A percentile compares a stretch with the other conserved stretches of the same genome.
These are phyloP conservation scores for Tolypeutes matacus DNA, from an alignment of 2,797 vertebrate species.

Conservation along the genomic window DNA sequence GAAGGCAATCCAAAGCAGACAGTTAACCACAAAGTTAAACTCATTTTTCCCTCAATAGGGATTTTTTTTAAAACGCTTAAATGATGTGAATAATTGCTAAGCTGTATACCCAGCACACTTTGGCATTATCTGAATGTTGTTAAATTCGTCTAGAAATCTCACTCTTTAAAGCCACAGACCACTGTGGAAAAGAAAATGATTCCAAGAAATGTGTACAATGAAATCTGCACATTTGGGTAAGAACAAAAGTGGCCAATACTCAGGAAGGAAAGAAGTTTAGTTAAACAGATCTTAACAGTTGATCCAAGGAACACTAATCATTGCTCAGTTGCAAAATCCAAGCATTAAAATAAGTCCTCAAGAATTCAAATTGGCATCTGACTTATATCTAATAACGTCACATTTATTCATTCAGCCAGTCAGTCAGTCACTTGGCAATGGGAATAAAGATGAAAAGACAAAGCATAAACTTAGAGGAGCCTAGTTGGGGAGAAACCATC, in stretches of 20 bases:
- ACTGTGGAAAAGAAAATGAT: neutral
- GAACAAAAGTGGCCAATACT: slow-evolving; percentile 9
- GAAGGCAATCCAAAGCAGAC: neutral
- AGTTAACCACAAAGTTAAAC: neutral
- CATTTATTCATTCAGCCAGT: neutral
- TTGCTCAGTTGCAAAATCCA: slow-evolving; percentile 5
- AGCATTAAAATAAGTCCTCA: slow-evolving; percentile 33
- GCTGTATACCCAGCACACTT: neutral
- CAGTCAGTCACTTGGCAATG: neutral
- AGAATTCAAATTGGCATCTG: neutral
- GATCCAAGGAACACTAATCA: neutral
- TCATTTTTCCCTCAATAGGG: neutral
- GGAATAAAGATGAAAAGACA: neutral
- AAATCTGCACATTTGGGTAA: neutral
- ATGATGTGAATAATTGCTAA: slow-evolving; percentile 39
- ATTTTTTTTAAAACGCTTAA: neutral
- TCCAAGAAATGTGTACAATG: slow-evolving; percentile 46
- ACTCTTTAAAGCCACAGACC: slow-evolving; percentile 43
- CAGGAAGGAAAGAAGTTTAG: slow-evolving; percentile 44
- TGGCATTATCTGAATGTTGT: neutral
- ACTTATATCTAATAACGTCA: neutral
- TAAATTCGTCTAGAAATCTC: slow-evolving; percentile 45
- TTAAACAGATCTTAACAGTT: neutral
- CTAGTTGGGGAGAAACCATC: neutral
- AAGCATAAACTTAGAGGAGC: neutral